phyloP scores from a whole-genome alignment of 2,113 vertebrate species.

The Barnardius zonarius region DNA sequence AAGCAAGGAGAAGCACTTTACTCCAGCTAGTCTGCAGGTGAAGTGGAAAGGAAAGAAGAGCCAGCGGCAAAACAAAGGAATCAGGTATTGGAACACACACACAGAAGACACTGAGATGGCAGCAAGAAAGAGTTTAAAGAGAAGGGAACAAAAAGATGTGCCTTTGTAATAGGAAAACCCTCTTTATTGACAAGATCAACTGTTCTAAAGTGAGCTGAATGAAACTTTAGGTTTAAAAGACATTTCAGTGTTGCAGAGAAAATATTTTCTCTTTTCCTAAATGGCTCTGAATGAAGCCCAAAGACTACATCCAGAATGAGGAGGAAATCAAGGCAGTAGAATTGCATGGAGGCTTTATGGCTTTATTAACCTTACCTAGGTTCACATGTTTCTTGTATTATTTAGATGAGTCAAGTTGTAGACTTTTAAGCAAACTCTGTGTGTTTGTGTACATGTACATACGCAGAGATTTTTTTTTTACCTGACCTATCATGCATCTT shows the following conservation, averaged over 20 bases:
- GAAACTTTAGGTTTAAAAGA: slow-evolving; percentile 2
- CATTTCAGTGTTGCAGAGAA: background rate
- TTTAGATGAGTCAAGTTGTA: background rate
- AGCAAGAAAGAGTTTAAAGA: background rate
- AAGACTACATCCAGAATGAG: background rate
- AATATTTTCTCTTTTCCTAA: background rate
- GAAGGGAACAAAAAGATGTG: background rate
- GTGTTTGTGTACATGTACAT: background rate
- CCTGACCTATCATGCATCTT: background rate
- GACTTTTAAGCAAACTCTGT: background rate
- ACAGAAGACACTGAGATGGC: background rate
- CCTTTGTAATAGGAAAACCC: background rate
- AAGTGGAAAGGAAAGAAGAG: slow-evolving; percentile 49
- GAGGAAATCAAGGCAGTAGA: background rate
- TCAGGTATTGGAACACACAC: background rate
- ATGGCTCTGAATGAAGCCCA: background rate
- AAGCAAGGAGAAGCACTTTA: slow-evolving; percentile 62
- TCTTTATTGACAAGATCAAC: background rate
- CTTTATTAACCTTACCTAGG: background rate
- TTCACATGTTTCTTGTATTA: background rate
- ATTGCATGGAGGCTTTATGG: background rate
- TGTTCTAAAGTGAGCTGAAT: slow-evolving; percentile 3
- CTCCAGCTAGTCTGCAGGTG: slow-evolving; percentile 40
- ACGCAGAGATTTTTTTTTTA: fast-evolving
- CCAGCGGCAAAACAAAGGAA: background rate